These are phyloP conservation scores for Himantopus leucocephalus DNA, from an alignment of 2,113 vertebrate genomes.

Conservation along the genomic window DNA sequence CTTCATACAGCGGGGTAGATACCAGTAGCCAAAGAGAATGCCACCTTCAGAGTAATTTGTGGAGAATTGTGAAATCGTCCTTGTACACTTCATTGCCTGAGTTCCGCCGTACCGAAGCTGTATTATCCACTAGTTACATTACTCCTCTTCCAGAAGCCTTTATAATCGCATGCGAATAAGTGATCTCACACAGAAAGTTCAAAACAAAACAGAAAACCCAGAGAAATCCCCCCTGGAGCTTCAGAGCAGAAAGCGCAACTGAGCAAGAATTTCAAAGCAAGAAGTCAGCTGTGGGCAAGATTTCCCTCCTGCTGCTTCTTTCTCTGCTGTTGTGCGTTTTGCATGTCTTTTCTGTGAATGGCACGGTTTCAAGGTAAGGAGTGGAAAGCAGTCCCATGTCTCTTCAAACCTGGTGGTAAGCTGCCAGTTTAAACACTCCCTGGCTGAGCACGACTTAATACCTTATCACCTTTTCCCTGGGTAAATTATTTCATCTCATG, in stretches of 20 bases:
- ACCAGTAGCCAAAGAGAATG: background rate
- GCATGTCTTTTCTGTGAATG: background rate
- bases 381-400: background rate
- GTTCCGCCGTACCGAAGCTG: background rate
- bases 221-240: background rate
- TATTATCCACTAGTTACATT: background rate
- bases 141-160: background rate
- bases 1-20: background rate
- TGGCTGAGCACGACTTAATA: background rate
- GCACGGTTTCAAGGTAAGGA: background rate
- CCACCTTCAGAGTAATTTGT: background rate
- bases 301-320: background rate
- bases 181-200: background rate
- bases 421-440: background rate
- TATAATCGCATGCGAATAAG: background rate
- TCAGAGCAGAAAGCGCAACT: background rate
- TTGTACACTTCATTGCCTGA: background rate
- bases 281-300: background rate
- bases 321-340: background rate
- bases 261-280: constrained; percentile 21
- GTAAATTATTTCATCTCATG: background rate
- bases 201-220: background rate
- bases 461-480: background rate
- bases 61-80: background rate
- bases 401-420: background rate